Conservation (phyloP, 2,113 vertebrate species). For the Misgurnus mizolepis region DNA sequence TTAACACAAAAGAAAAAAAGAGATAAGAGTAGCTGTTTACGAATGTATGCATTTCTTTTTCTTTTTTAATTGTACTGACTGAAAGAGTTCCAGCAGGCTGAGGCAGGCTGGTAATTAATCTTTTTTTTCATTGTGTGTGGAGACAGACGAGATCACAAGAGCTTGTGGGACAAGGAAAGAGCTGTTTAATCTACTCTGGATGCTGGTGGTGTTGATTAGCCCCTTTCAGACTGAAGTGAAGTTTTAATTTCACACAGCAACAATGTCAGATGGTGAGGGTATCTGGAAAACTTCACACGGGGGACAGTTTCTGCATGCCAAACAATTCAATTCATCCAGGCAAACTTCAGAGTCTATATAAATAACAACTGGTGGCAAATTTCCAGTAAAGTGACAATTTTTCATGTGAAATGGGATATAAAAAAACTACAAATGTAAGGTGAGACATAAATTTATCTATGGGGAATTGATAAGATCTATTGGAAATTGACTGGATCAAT, state of each 20-base stretch:
- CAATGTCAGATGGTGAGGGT: constrained; percentile 9
- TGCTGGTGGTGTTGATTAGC: constrained; percentile 26
- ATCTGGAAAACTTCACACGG: constrained; percentile 43
- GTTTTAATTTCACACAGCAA: constrained; percentile 51
- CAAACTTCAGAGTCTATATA: not conserved
- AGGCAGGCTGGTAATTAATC: constrained; percentile 37
- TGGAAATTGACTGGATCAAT: no score
- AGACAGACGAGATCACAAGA: constrained; percentile 25
- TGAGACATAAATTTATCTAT: no score
- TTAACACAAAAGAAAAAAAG: not conserved
- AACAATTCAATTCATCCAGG: not conserved
- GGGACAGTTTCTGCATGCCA: constrained; percentile 22
- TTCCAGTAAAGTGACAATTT: not conserved
- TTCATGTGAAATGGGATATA: no score
- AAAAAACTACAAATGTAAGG: no score
- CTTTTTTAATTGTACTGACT: not conserved
- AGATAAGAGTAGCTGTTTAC: not conserved
- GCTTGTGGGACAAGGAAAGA: constrained; percentile 3
- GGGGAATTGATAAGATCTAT: no score
- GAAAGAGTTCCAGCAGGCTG: constrained; percentile 6
- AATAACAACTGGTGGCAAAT: not conserved
- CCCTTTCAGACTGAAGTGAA: constrained; percentile 24
- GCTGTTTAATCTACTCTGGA: not conserved
- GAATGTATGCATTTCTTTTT: not conserved
- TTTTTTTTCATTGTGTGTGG: constrained; percentile 14